Percentiles rank a stretch among this genome's conserved stretches.
Conservation (phyloP, 92 coral and sea anemone species). For the Nematostella vectensis region DNA sequence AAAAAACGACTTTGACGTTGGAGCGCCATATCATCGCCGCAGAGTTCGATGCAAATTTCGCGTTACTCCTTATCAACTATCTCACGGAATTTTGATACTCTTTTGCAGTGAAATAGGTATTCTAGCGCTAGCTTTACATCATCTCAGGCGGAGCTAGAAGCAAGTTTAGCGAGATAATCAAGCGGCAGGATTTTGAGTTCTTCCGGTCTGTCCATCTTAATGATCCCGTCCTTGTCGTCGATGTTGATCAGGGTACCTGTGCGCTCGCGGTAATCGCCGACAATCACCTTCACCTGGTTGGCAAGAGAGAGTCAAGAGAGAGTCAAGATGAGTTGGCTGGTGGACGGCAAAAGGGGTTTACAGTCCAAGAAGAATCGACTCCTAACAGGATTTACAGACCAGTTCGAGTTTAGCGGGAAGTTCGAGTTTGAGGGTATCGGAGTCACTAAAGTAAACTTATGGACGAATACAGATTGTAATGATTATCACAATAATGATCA, state of each 20-base stretch:
- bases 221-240: constrained; percentile 88
- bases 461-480: too few relatives aligned
- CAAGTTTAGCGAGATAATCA: constrained; percentile 68
- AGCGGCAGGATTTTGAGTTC: constrained; percentile 86
- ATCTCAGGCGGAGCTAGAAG: constrained; percentile 17
- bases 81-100: neutral
- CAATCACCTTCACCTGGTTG: constrained; percentile 79
- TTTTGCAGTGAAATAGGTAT: neutral
- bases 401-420: too few relatives aligned
- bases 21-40: too few relatives aligned
- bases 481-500: too few relatives aligned
- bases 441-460: too few relatives aligned
- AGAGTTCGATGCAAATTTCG: neutral
- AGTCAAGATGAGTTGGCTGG: neutral
- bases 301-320: neutral
- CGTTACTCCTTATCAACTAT: neutral
- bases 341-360: too few relatives aligned
- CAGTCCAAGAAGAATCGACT: too few relatives aligned
- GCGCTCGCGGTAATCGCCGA: constrained; percentile 80
- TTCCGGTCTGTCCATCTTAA: constrained; percentile 88
- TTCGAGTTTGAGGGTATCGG: too few relatives aligned
- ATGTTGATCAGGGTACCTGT: constrained; percentile 93
- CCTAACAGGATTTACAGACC: too few relatives aligned
- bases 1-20: too few relatives aligned
- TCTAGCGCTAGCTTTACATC: too few relatives aligned